Conservation (phyloP, 1,140 invertebrate species). For the Hyphantria cunea region DNA sequence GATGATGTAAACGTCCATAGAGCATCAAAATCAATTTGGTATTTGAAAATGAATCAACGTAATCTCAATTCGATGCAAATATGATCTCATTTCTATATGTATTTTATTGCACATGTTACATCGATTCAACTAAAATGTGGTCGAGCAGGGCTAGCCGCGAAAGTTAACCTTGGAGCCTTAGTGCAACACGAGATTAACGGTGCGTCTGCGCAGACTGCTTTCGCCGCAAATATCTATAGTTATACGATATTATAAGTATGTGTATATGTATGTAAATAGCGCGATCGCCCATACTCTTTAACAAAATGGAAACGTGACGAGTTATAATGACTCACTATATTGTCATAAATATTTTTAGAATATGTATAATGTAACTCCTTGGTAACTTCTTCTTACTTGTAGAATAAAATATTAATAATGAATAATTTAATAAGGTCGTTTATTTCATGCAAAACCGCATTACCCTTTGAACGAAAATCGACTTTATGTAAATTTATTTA, state of each 20-base stretch:
- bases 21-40: no score
- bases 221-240: slow-evolving; percentile 49
- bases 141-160: slow-evolving; percentile 54
- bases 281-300: slow-evolving; percentile 18
- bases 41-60: background rate
- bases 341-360: slow-evolving; percentile 72
- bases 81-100: no score
- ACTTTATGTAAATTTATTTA: background rate
- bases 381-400: slow-evolving; percentile 36
- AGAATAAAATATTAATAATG: no score
- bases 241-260: slow-evolving; percentile 16
- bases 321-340: slow-evolving; percentile 47
- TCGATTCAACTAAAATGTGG: slow-evolving; percentile 28
- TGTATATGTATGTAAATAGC: slow-evolving; percentile 1
- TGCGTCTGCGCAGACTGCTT: slow-evolving; percentile 52
- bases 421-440: slow-evolving; percentile 5
- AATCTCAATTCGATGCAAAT: background rate
- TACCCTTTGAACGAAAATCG: slow-evolving; percentile 13
- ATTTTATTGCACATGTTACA: slow-evolving; percentile 20
- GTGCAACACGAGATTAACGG: slow-evolving; percentile 56
- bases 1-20: no score
- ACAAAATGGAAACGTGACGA: slow-evolving; percentile 36
- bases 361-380: slow-evolving; percentile 15
- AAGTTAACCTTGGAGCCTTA: slow-evolving; percentile 67
- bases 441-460: slow-evolving; percentile 9